phyloP scores from a whole-genome alignment of 2,113 vertebrate species.

The Platichthys stellatus region DNA sequence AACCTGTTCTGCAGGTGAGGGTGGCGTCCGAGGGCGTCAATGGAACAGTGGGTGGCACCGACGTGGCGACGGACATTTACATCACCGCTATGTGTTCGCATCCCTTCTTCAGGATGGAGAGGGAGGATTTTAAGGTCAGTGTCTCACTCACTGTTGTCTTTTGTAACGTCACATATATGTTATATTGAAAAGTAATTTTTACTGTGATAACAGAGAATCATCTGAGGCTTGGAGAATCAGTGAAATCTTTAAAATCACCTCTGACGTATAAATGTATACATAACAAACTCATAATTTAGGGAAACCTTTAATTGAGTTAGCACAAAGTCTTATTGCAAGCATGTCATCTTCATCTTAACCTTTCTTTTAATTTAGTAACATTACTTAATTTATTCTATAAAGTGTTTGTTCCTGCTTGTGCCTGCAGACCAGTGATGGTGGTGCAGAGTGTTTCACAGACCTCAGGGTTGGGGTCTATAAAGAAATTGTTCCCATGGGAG shows the following conservation, averaged over 20 bases:
- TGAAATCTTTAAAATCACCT: no score
- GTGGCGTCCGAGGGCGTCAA: constrained; percentile 95
- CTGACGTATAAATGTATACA: no score
- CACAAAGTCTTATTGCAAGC: no score
- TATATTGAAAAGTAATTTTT: not conserved
- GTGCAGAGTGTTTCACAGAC: constrained; percentile 90
- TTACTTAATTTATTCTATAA: not conserved
- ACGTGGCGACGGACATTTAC: constrained; percentile 86
- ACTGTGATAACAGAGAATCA: not conserved
- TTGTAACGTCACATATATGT: not conserved
- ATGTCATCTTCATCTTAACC: no score
- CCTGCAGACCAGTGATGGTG: constrained; percentile 89
- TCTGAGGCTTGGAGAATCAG: no score
- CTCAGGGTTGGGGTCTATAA: constrained; percentile 90
- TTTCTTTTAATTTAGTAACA: no score
- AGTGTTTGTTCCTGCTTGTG: not conserved
- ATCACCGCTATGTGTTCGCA: constrained; percentile 88
- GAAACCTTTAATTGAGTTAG: no score
- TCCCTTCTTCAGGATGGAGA: constrained; percentile 86
- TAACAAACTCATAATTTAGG: no score
- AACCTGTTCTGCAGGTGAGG: constrained; percentile 83
- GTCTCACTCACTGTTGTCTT: not conserved
- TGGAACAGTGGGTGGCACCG: constrained; percentile 93
- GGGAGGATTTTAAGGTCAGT: constrained; percentile 94
- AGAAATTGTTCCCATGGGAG: constrained; percentile 97